These are phyloP conservation scores for Prostheceraeus crozeri DNA, from an alignment of 2,888 invertebrate genomes.

Conservation along the genomic window DNA sequence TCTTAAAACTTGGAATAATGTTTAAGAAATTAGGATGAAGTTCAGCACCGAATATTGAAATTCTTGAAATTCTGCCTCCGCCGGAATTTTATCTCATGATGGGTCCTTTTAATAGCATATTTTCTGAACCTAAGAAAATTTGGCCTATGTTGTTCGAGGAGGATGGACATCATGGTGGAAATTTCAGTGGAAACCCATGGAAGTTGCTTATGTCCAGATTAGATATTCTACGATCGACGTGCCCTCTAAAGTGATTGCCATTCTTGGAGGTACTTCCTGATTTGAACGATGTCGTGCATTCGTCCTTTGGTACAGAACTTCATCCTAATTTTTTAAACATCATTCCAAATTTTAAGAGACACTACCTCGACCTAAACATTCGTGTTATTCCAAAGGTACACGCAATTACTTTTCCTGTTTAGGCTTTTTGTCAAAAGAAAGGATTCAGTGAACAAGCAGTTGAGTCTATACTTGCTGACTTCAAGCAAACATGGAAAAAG, in stretches of 20 bases:
- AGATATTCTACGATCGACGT: constrained; percentile 31
- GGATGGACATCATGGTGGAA: constrained; percentile 29
- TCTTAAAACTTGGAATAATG: neutral
- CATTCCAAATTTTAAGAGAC: constrained; percentile 4
- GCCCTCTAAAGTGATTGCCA: constrained; percentile 30
- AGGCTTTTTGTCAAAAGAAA: constrained; percentile 26
- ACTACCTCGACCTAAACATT: constrained; percentile 17
- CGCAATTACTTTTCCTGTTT: constrained; percentile 11
- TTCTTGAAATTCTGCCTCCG: constrained; percentile 32
- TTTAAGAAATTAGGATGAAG: constrained; percentile 2
- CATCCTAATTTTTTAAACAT: neutral
- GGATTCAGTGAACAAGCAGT: constrained; percentile 13
- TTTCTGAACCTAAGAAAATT: constrained; percentile 28
- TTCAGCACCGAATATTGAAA: constrained; percentile 14
- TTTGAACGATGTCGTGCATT: constrained; percentile 26
- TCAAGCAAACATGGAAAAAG: neutral
- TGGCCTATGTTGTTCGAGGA: constrained; percentile 30
- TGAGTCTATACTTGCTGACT: neutral
- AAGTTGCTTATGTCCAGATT: constrained; percentile 1
- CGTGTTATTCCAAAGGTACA: constrained; percentile 4
- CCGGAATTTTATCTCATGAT: constrained; percentile 30
- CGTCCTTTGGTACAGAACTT: constrained; percentile 28
- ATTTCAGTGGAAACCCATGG: constrained; percentile 33
- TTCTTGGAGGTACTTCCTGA: constrained; percentile 17
- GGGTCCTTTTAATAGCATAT: constrained; percentile 25